phyloP scores from a whole-genome alignment of 2,113 vertebrate species.

The Tychaedon coryphoeus region DNA sequence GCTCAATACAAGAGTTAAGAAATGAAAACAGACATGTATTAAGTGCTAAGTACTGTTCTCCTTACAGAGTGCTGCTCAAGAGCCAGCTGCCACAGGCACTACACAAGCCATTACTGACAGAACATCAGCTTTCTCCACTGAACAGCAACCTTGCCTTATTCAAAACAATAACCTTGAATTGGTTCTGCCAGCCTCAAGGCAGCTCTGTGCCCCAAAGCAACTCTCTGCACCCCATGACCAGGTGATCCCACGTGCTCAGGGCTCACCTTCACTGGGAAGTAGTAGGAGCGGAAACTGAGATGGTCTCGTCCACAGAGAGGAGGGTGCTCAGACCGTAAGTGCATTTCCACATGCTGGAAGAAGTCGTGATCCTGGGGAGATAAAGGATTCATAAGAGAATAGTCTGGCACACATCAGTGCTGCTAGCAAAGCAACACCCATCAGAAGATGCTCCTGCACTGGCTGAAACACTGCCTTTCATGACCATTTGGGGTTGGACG shows the following conservation, averaged over 20 bases:
- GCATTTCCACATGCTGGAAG: constrained; percentile 99
- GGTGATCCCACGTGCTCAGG: not conserved
- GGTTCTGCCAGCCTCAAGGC: not conserved
- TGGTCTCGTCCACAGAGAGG: constrained; percentile 95
- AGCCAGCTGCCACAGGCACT: not conserved
- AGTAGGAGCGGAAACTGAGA: constrained; percentile 98
- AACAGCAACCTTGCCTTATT: not conserved
- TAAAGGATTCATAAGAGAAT: not conserved
- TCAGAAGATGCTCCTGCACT: not conserved
- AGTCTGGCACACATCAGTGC: not conserved
- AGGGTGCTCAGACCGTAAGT: constrained; percentile 94
- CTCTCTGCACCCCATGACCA: fast-evolving
- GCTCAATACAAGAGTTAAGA: not conserved
- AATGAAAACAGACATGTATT: not conserved
- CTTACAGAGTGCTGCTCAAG: not conserved
- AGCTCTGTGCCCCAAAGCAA: not conserved
- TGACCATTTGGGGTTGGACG: not conserved
- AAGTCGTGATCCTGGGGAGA: constrained; percentile 92
- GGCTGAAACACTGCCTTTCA: not conserved
- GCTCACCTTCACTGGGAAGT: constrained; percentile 95
- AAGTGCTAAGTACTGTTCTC: not conserved
- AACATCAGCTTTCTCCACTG: not conserved
- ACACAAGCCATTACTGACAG: fast-evolving
- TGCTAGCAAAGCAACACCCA: not conserved
- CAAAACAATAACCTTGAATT: not conserved